Evolutionary conservation across 2,113 vertebrate species (phyloP).

Genomic region (Pollimyrus isidori): DNA sequence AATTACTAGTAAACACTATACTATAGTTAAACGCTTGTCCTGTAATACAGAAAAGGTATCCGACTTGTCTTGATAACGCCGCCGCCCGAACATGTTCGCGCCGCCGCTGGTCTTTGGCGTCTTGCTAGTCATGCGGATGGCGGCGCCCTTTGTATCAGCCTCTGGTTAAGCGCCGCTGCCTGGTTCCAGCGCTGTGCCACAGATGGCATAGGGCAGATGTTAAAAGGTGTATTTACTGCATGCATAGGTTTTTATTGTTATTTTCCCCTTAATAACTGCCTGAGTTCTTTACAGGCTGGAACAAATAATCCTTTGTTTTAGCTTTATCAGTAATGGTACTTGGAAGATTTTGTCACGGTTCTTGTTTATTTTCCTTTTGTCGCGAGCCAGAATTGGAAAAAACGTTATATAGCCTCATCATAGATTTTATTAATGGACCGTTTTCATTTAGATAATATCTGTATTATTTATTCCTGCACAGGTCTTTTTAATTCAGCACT

Average conservation of each 20-base stretch:
- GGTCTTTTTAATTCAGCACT: background rate
- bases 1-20: background rate
- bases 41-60: background rate
- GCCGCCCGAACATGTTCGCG: background rate
- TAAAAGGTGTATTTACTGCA: too few relatives aligned
- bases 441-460: background rate
- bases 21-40: background rate
- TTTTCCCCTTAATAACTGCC: too few relatives aligned
- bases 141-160: background rate
- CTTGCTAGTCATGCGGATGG: background rate
- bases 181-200: background rate
- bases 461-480: background rate
- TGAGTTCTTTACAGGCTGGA: background rate
- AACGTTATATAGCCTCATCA: background rate
- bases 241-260: too few relatives aligned
- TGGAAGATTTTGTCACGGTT: background rate
- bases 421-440: background rate
- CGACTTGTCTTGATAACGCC: background rate
- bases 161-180: background rate
- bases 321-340: background rate
- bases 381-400: background rate
- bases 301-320: background rate
- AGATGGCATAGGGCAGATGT: background rate
- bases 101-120: background rate
- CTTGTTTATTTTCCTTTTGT: background rate